phyloP scores from a whole-genome alignment of 2,113 vertebrate genomes.

The Cynopterus brachyotis region DNA sequence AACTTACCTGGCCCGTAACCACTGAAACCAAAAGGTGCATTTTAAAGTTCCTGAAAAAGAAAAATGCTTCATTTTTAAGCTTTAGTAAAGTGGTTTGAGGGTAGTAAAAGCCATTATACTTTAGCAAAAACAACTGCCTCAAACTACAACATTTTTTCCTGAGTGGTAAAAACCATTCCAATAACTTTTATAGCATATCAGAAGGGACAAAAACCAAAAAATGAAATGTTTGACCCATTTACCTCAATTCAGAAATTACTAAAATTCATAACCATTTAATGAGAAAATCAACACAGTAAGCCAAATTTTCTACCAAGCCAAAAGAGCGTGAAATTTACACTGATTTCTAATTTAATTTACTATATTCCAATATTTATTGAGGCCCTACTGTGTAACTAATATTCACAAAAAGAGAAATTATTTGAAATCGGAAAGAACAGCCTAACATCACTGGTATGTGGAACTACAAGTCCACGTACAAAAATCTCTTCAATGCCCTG shows the following conservation, averaged over 20 bases:
- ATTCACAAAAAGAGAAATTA: not conserved
- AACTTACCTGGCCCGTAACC: not conserved
- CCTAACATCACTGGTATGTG: not conserved
- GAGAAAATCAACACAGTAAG: slow-evolving; percentile 29
- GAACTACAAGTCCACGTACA: not conserved
- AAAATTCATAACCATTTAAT: not conserved
- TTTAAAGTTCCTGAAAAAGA: not conserved
- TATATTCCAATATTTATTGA: not conserved
- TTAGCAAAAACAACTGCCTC: not conserved
- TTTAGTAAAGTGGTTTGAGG: slow-evolving; percentile 13
- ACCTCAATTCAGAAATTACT: slow-evolving; percentile 16
- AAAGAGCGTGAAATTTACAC: slow-evolving; percentile 6
- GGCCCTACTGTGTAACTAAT: not conserved
- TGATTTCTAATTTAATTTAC: not conserved
- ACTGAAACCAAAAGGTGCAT: not conserved
- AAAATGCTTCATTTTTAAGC: not conserved
- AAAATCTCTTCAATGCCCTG: not conserved
- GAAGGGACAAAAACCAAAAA: not conserved
- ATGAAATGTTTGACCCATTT: not conserved
- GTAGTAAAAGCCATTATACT: not conserved
- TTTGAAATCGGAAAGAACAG: not conserved
- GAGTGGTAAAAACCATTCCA: not conserved
- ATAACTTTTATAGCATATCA: not conserved
- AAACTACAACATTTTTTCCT: not conserved
- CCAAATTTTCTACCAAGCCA: not conserved